Base-by-base conservation (phyloP, 2,113 vertebrate species). In the Trochalopteron elliotii region DNA sequence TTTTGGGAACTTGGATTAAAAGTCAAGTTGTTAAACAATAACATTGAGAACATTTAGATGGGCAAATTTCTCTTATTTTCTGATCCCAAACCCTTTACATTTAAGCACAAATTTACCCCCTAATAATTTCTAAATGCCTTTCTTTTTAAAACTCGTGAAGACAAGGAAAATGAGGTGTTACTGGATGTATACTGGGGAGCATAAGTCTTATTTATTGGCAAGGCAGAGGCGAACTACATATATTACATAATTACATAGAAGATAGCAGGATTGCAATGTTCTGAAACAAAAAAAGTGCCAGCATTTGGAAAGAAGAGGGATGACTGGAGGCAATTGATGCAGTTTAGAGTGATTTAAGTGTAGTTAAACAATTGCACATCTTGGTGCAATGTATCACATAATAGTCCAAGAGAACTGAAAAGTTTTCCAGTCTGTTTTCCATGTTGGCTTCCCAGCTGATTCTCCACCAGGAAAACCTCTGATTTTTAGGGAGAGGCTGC, bases 301-400 rank as follows among this genome's bases (percentile, higher is more conserved):
- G 79, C 52, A 35, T 75, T 89, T 60, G 71, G 44, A 77, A 21
- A 67, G 21, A 67, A 72, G 14, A 37, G 22, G 11, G 35, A 89
- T 94, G 52, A 69, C 42, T 83, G 5, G 10, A 79, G 37, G 63
- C 44, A 94, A 93, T 95, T 95, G 87, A 27, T 72, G 91, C 60
- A 91, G 50, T 97, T 97, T 79, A 83, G 78, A 67, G 72, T 50
- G 55, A 91, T 95, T 96, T 96, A 68, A 93, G 64, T 35, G 53
- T 76, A 75, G 88, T 65, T 95, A 89, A 90, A 75, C 50, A 83
- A 78, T 30, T 75, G 87, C 31, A 94, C 75, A 72, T 84, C 45
- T 33, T 24, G 31, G 35, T 52, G 37, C 23, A 76, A 19, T 63
- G 19, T 30, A 24, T 75, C 65, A 45, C 65, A 86, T 68, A 92